A percentile compares a stretch with the other conserved stretches of the same genome.
These are phyloP conservation scores for Grapholita molesta DNA, from an alignment of 1,140 invertebrate species.

Conservation along the genomic window DNA sequence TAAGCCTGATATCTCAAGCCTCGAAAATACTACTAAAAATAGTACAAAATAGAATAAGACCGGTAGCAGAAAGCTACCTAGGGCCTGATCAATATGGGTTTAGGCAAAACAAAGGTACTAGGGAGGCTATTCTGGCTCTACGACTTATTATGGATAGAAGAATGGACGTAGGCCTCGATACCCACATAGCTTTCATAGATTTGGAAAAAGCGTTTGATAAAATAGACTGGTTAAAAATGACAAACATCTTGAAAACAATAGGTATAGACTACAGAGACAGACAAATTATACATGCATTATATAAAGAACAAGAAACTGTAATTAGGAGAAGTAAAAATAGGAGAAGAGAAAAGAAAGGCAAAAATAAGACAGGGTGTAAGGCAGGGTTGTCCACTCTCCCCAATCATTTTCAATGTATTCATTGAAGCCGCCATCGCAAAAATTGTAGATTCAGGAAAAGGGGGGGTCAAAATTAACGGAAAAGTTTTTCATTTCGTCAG, in stretches of 20 bases:
- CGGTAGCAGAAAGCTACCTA: background rate
- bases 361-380: background rate
- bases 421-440: too few species aligned
- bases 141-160: background rate
- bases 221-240: too few species aligned
- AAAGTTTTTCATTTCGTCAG: background rate
- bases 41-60: background rate
- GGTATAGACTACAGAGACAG: background rate
- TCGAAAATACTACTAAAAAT: constrained; percentile 11
- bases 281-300: background rate
- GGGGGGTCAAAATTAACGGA: too few species aligned
- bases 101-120: background rate
- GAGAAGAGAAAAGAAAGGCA: background rate
- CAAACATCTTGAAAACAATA: too few species aligned
- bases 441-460: too few species aligned
- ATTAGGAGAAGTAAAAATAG: too few species aligned
- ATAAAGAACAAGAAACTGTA: background rate
- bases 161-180: background rate
- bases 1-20: background rate
- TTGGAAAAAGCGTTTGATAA: too few species aligned
- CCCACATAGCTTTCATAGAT: background rate
- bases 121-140: background rate
- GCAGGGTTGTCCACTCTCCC: background rate
- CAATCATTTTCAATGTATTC: background rate
- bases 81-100: constrained; percentile 8